Conservation (phyloP, 2,888 invertebrate species). For the Bellardia bayeri region DNA sequence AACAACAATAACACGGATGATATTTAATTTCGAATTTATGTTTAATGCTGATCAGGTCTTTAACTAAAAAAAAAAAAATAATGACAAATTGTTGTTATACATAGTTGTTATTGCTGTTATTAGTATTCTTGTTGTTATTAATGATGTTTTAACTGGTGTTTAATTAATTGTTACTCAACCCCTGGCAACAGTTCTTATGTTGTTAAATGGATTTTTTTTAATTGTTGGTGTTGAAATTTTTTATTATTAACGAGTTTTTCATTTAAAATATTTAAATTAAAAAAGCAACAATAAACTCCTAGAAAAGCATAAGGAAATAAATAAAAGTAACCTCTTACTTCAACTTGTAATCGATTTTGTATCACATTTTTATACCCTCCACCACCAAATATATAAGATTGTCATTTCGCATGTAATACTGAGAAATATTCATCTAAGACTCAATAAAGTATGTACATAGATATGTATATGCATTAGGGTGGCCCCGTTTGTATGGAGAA, state of each 20-base stretch:
- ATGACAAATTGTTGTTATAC: slow-evolving; percentile 50
- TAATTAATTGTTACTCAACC: slow-evolving; percentile 54
- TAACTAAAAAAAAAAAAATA: slow-evolving; percentile 11
- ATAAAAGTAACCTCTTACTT: too few relatives aligned
- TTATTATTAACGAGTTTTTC: slow-evolving; percentile 12
- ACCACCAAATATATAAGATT: too few relatives aligned
- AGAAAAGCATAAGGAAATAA: too few relatives aligned
- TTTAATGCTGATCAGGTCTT: slow-evolving; percentile 5
- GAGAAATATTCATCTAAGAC: too few relatives aligned
- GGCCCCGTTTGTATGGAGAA: too few relatives aligned
- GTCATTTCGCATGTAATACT: too few relatives aligned
- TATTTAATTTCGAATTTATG: not conserved
- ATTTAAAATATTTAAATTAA: too few relatives aligned
- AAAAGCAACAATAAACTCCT: too few relatives aligned
- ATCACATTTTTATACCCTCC: too few relatives aligned
- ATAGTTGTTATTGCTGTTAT: slow-evolving; percentile 14
- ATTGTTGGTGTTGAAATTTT: slow-evolving; percentile 23
- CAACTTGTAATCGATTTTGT: too few relatives aligned
- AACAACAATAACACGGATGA: not conserved
- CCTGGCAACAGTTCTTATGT: slow-evolving; percentile 38
- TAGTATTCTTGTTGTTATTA: slow-evolving; percentile 36
- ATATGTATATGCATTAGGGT: too few relatives aligned
- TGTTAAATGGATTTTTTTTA: slow-evolving; percentile 25
- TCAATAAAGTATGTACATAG: too few relatives aligned
- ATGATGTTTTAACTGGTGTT: slow-evolving; percentile 57